A percentile compares a stretch with the other conserved stretches of the same genome.
Evolutionary conservation across 1,140 invertebrate species (phyloP).

Genomic region (Eufriesea mexicana): DNA sequence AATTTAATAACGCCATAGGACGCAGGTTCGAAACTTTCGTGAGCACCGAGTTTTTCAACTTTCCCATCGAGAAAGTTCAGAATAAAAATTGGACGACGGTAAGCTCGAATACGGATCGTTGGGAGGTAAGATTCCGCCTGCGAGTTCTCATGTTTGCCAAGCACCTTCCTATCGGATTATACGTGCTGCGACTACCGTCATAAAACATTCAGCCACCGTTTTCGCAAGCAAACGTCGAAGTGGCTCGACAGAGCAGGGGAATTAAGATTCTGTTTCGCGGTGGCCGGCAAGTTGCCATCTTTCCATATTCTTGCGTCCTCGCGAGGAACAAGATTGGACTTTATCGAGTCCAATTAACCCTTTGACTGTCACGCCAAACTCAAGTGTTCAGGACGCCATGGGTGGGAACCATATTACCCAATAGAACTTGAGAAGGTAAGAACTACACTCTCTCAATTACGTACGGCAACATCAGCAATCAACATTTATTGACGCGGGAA

Average conservation of each 20-base stretch:
- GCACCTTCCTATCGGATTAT: not conserved
- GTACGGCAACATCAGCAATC: too few relatives aligned
- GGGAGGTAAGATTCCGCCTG: not conserved
- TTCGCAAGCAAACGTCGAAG: not conserved
- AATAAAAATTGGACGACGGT: slow-evolving; percentile 1
- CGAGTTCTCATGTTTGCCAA: not conserved
- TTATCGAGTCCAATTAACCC: too few relatives aligned
- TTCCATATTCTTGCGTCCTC: not conserved
- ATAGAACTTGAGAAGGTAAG: too few relatives aligned
- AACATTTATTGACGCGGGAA: too few relatives aligned
- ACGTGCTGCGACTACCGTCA: not conserved
- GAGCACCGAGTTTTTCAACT: not conserved
- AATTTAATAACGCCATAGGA: not conserved
- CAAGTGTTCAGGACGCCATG: too few relatives aligned
- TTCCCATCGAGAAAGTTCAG: not conserved
- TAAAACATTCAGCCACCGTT: not conserved
- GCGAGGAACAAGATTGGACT: too few relatives aligned
- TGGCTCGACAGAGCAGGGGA: not conserved
- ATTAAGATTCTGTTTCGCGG: too few relatives aligned
- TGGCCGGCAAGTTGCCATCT: not conserved
- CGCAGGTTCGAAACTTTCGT: not conserved
- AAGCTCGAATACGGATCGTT: not conserved
- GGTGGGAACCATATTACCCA: too few relatives aligned
- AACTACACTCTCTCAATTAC: too few relatives aligned
- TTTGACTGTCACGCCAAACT: too few relatives aligned